Percentiles rank a stretch among this genome's conserved stretches.
Conservation (phyloP, 1,140 invertebrate species). For the Andrena cerasifolii region DNA sequence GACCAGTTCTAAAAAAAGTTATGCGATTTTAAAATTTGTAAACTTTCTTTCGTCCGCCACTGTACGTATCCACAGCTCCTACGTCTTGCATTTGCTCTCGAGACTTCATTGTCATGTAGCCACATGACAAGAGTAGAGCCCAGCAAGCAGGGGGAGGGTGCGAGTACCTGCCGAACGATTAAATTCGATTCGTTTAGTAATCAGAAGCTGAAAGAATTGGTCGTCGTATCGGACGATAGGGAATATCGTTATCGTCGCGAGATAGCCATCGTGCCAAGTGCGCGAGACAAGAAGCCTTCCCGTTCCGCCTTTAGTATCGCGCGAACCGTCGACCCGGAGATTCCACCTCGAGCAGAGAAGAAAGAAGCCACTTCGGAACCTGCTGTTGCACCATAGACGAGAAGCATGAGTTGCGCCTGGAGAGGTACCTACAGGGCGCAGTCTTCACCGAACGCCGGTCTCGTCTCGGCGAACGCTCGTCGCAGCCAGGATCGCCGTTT, state of each 20-base stretch:
- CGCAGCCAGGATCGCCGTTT: not conserved
- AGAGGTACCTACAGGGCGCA: not conserved
- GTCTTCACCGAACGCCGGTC: too few species aligned
- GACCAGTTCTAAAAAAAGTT: too few species aligned
- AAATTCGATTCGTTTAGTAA: not conserved
- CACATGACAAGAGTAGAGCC: too few species aligned
- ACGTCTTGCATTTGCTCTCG: too few species aligned
- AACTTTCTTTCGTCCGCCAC: too few species aligned
- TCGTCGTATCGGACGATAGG: slow-evolving; percentile 40
- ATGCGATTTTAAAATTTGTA: too few species aligned
- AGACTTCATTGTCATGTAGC: too few species aligned
- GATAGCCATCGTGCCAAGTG: slow-evolving; percentile 47
- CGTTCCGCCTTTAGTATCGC: slow-evolving; percentile 46
- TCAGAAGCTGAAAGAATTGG: not conserved
- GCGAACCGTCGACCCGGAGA: slow-evolving; percentile 16
- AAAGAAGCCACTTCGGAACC: too few species aligned
- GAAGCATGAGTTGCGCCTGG: not conserved
- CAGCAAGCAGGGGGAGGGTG: too few species aligned
- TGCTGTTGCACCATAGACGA: too few species aligned
- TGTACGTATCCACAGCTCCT: too few species aligned
- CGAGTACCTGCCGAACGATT: not conserved
- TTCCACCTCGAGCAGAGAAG: not conserved
- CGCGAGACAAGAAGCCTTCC: slow-evolving; percentile 15
- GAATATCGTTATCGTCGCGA: slow-evolving; percentile 59
- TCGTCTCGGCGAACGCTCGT: not conserved